Evolutionary conservation across 2,797 vertebrate genomes (phyloP).

Genomic region (Bradypodion pumilum): DNA sequence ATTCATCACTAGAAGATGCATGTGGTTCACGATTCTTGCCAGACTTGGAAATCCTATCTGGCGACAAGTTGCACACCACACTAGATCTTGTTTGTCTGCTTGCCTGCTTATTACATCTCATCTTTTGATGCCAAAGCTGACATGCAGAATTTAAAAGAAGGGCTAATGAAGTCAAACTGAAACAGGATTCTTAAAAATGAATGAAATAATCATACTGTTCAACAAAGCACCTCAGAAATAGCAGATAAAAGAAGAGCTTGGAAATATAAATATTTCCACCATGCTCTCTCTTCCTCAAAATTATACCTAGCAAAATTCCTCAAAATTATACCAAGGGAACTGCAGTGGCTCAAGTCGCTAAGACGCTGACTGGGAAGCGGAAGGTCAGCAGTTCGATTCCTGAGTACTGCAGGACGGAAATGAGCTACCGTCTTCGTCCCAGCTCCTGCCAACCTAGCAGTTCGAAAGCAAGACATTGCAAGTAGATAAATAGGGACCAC

Average conservation of each 20-base stretch:
- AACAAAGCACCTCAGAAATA: background rate
- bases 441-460: too few relatives aligned
- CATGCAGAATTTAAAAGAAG: background rate
- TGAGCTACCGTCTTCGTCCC: too few relatives aligned
- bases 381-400: too few relatives aligned
- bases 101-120: background rate
- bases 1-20: background rate
- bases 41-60: background rate
- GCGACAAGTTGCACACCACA: background rate
- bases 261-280: too few relatives aligned
- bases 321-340: background rate
- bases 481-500: too few relatives aligned
- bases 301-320: background rate
- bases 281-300: background rate
- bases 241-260: background rate
- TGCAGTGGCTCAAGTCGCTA: too few relatives aligned
- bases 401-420: too few relatives aligned
- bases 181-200: background rate
- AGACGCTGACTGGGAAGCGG: too few relatives aligned
- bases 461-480: too few relatives aligned
- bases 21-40: background rate
- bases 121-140: background rate
- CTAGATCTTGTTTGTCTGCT: background rate
- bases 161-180: background rate
- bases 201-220: background rate